Evolutionary conservation across 1,140 invertebrate species (phyloP).

Genomic region (Aculops lycopersici): DNA sequence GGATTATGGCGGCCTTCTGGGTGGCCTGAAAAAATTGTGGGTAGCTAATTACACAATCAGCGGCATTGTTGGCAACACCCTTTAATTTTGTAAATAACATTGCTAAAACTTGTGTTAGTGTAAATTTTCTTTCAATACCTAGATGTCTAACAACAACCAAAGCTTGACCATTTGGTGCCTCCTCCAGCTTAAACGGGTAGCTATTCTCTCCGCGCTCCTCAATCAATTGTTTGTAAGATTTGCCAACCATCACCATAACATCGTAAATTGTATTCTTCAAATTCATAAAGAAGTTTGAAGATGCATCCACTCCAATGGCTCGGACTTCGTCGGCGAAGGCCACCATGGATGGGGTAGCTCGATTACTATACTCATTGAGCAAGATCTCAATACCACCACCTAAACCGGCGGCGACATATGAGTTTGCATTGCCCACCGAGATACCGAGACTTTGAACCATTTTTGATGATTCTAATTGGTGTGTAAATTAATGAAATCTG

Average conservation of each 20-base stretch:
- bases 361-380: constrained; percentile 9
- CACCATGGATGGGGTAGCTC: constrained; percentile 29
- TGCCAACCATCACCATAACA: constrained; percentile 63
- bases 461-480: too few species aligned
- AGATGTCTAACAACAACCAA: constrained; percentile 40
- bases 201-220: constrained; percentile 39
- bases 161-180: constrained; percentile 4
- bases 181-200: constrained; percentile 32
- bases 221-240: constrained; percentile 33
- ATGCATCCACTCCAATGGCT: constrained; percentile 72
- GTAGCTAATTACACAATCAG: constrained; percentile 60
- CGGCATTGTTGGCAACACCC: constrained; percentile 43
- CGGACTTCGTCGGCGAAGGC: constrained; percentile 69
- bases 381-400: constrained; percentile 9
- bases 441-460: constrained; percentile 7
- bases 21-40: constrained; percentile 76
- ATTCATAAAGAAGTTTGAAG: constrained; percentile 83
- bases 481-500: too few species aligned
- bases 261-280: constrained; percentile 79
- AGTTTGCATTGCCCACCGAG: constrained; percentile 10
- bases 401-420: constrained; percentile 7
- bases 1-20: constrained; percentile 57
- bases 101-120: constrained; percentile 74
- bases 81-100: constrained; percentile 93
- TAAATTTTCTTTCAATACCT: constrained; percentile 47